Evolutionary conservation across 2,113 vertebrate species (phyloP).

Genomic region (Podarcis cretensis): DNA sequence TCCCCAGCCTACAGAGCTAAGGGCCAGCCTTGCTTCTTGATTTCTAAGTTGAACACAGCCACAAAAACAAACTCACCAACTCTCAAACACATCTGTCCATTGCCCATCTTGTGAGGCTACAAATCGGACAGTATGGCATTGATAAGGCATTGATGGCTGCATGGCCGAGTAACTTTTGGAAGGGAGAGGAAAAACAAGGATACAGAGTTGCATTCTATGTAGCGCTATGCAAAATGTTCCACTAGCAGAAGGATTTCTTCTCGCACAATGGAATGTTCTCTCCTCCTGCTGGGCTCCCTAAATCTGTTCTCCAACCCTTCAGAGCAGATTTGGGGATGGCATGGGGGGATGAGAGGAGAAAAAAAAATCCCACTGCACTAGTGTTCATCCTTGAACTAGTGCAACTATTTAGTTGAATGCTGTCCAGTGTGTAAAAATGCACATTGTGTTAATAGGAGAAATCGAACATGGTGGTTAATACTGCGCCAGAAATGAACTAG

Average conservation of each 20-base stretch:
- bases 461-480: constrained; percentile 63
- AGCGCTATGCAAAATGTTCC: too few species aligned
- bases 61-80: constrained; percentile 35
- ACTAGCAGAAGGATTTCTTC: too few species aligned
- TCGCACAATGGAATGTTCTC: too few species aligned
- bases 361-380: too few species aligned
- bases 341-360: too few species aligned
- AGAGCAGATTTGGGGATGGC: too few species aligned
- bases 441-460: constrained; percentile 61
- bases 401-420: too few species aligned
- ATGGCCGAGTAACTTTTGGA: constrained; percentile 58
- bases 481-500: constrained; percentile 61
- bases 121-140: constrained; percentile 59
- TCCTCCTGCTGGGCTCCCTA: too few species aligned
- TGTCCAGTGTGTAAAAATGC: constrained; percentile 65
- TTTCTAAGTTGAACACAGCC: constrained; percentile 49
- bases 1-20: constrained; percentile 55
- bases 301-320: too few species aligned
- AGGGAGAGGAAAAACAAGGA: constrained; percentile 42
- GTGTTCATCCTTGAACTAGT: too few species aligned
- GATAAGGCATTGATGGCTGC: constrained; percentile 71
- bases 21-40: constrained; percentile 47
- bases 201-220: constrained; percentile 3
- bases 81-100: constrained; percentile 40
- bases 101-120: constrained; percentile 26